Conservation (phyloP, 2,888 invertebrate genomes). For the Linnaemya vulpina region DNA sequence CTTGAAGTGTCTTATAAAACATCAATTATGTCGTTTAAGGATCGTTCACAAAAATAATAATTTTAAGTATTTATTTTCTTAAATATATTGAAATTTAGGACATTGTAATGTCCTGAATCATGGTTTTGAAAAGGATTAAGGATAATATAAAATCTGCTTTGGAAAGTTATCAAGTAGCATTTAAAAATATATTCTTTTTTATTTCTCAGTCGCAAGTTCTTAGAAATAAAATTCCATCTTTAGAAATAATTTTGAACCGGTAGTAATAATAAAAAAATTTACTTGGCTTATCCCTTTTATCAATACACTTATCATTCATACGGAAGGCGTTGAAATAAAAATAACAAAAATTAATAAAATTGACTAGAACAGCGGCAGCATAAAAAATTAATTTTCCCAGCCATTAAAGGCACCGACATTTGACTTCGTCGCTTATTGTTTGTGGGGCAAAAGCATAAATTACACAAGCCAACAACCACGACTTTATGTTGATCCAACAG, state of each 20-base stretch:
- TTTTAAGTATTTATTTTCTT: no score
- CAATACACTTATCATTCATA: not conserved
- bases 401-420: conserved; percentile 71
- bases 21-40: no score
- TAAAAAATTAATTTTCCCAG: conserved; percentile 55
- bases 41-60: no score
- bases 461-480: conserved; percentile 4
- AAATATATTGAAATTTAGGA: no score
- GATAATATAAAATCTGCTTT: no score
- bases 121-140: no score
- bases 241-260: conserved; percentile 28
- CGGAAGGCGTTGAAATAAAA: conserved; percentile 56
- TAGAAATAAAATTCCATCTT: no score
- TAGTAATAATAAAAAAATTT: conserved; percentile 25
- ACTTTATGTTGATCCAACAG: not conserved
- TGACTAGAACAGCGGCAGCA: conserved; percentile 13
- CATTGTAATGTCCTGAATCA: no score
- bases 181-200: no score
- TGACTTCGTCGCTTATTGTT: conserved; percentile 67
- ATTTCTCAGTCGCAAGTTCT: no score
- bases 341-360: conserved; percentile 42
- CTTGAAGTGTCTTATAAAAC: no score
- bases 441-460: conserved; percentile 16
- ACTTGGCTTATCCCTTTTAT: conserved; percentile 39
- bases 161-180: no score